phyloP scores from a whole-genome alignment of 2,113 vertebrate genomes.

The Ornithorhynchus anatinus region DNA sequence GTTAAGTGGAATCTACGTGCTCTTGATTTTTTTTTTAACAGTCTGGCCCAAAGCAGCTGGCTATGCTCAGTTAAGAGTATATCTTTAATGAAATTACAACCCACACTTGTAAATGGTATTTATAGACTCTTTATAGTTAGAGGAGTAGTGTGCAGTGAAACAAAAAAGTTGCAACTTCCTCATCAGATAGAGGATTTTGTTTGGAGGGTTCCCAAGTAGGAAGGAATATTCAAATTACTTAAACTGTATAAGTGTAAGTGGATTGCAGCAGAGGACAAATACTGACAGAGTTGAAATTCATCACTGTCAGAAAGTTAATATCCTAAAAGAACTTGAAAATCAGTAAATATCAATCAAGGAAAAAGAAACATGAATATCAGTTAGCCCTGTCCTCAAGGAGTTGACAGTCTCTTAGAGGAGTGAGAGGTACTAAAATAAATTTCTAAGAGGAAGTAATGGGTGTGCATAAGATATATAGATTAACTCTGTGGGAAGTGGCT shows the following conservation, averaged over 20 bases:
- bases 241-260: slow-evolving; percentile 1
- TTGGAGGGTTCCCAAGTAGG: slow-evolving; percentile 9
- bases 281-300: no score
- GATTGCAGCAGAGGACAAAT: slow-evolving; percentile 9
- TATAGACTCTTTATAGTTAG: slow-evolving; percentile 53
- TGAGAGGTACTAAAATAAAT: no score
- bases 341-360: no score
- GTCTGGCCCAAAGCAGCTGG: slow-evolving; percentile 59
- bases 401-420: no score
- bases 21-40: slow-evolving; percentile 19
- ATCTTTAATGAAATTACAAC: slow-evolving; percentile 77
- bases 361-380: no score
- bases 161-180: slow-evolving; percentile 51
- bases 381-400: no score
- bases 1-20: slow-evolving; percentile 31
- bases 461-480: no score
- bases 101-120: slow-evolving; percentile 52
- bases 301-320: background rate
- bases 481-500: no score
- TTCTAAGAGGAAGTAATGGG: no score
- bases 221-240: slow-evolving; percentile 9
- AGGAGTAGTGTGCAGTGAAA: slow-evolving; percentile 43
- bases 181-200: slow-evolving; percentile 26
- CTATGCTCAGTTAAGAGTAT: slow-evolving; percentile 78
- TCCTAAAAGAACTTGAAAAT: background rate